phyloP scores from a whole-genome alignment of 2,113 vertebrate genomes.

The Pavo muticus region DNA sequence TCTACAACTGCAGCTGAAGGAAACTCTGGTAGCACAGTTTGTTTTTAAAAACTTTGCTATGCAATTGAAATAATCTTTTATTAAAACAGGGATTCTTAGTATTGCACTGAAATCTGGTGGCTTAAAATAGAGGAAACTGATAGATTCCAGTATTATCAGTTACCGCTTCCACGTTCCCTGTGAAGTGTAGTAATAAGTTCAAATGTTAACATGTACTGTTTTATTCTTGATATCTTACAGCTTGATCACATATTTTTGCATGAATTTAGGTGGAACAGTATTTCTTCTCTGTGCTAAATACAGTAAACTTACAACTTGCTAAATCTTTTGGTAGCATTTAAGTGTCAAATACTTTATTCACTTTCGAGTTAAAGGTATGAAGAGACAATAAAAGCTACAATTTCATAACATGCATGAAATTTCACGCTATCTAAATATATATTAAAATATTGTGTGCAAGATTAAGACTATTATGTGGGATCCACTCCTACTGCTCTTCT shows the following conservation, averaged over 20 bases:
- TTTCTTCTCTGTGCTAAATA: background rate
- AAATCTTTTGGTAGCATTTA: background rate
- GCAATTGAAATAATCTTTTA: background rate
- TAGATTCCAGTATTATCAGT: background rate
- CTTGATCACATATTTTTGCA: accelerated
- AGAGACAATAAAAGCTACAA: background rate
- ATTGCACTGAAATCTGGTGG: background rate
- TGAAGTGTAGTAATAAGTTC: background rate
- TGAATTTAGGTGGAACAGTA: background rate
- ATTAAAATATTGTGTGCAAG: background rate
- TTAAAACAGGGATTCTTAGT: background rate
- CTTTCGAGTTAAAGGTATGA: background rate
- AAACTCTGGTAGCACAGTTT: background rate
- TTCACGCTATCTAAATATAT: background rate
- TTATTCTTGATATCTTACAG: background rate
- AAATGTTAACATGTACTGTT: accelerated
- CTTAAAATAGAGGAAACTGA: background rate
- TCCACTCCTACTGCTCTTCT: background rate
- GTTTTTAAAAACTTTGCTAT: background rate
- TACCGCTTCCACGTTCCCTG: background rate
- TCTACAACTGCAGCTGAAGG: background rate
- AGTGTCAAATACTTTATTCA: background rate
- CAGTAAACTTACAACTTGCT: background rate
- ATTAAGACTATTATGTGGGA: background rate
- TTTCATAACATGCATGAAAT: background rate